Evolutionary conservation across 2,888 invertebrate genomes (phyloP), one percentile per base, ranked within the genome.

Genomic region (Hirtodrosophila confusa): DNA sequence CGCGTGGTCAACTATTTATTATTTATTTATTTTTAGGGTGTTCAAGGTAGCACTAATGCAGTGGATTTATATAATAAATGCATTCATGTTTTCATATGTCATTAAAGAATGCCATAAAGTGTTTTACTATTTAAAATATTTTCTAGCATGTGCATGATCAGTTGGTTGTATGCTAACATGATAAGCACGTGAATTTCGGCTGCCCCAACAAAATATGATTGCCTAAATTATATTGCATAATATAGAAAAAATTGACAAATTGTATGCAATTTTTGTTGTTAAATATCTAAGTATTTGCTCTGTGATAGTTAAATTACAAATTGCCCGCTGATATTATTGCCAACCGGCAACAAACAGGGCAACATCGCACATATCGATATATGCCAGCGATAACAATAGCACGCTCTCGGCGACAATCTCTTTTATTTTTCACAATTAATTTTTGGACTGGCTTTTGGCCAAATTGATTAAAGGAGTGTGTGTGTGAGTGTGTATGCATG

Each of bases 371-470:
- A 39, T 55, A 76, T 74, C 69, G 78, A 69, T 72, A 57, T 8
- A 35, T 17, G 17, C 8, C 9, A 17, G 29, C 61, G 44, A 56
- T 69, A 69, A 40, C 37, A 61, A 56, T 44, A 77, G 48, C 64
- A 75, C 63, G 76, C 71, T 70, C 65, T 53, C 61, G 29, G 37
- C 31, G 44, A 68, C 68, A 55, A 64, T 63, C 58, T 74, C 56
- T 72, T 63, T 56, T 76, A 66, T 62, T 73, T 76, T 78, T 70
- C 74, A 70, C 75, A 75, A 71, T 63, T 65, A 60, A 60, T 75
- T 78, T 75, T 75, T 79, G 56, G 75, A 75, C 79, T 75, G 80
- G 77, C 77, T 76, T 77, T 74, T 64, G 54, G 80, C 78, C 78
- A 78, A 78, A 63, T 69, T 74, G 49, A 62, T 72, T 56, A 51